A percentile compares a stretch with the other conserved stretches of the same genome.
Evolutionary conservation across 2,113 vertebrate genomes (phyloP).

Genomic region (Potamarius usumacintae): DNA sequence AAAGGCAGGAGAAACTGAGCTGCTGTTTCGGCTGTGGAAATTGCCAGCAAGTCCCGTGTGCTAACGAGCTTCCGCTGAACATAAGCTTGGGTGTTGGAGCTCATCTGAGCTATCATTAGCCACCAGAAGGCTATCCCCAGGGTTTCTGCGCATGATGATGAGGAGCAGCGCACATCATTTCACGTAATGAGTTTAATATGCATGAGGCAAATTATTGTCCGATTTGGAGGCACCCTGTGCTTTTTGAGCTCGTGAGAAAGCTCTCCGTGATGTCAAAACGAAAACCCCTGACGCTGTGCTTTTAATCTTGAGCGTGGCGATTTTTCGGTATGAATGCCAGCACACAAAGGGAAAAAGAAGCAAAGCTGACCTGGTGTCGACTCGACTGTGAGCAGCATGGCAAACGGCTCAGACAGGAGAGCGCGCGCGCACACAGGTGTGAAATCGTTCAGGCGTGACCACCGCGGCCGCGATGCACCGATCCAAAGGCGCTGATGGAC

Average conservation of each 20-base stretch:
- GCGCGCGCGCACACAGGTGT: not conserved
- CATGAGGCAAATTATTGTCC: not conserved
- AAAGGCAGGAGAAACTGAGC: slow-evolving; percentile 41
- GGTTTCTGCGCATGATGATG: slow-evolving; percentile 5
- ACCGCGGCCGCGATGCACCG: not conserved
- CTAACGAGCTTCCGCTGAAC: slow-evolving; percentile 25
- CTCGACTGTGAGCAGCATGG: slow-evolving; percentile 42
- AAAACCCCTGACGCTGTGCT: slow-evolving; percentile 10
- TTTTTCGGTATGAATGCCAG: not conserved
- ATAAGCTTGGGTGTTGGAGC: not conserved
- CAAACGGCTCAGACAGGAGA: slow-evolving; percentile 36
- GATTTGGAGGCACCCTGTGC: not conserved
- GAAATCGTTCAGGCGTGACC: not conserved
- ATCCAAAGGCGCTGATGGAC: not conserved
- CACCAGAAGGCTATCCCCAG: not conserved
- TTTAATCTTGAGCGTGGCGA: not conserved
- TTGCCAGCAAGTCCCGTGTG: slow-evolving; percentile 42
- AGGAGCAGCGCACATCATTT: not conserved
- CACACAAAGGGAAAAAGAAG: not conserved
- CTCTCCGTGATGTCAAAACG: not conserved
- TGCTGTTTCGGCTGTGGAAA: slow-evolving; percentile 36
- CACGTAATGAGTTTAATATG: not conserved
- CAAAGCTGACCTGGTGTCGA: slow-evolving; percentile 16
- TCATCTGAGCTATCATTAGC: slow-evolving; percentile 16
- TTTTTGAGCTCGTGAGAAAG: not conserved